Percentiles rank a stretch among this genome's conserved stretches.
phyloP scores from a whole-genome alignment of 2,888 invertebrate genomes.

The Drosophila emarginata region DNA sequence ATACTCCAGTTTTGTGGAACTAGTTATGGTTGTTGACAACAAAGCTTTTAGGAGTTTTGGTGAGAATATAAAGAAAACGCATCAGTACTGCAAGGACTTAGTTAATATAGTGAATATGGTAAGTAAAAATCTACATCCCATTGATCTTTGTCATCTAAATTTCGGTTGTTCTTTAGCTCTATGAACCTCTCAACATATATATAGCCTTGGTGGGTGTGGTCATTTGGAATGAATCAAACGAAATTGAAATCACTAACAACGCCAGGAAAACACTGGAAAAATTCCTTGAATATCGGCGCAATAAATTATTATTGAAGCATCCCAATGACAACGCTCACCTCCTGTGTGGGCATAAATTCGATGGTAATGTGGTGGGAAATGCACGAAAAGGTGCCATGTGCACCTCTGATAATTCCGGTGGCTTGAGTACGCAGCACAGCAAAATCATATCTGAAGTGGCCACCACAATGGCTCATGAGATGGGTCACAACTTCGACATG shows the following conservation, averaged over 20 bases:
- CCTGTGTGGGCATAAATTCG: conserved; percentile 92
- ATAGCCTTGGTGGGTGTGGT: conserved; percentile 97
- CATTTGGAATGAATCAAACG: conserved; percentile 95
- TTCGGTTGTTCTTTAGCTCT: conserved; percentile 86
- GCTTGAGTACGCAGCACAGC: conserved; percentile 96
- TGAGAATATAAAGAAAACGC: conserved; percentile 88
- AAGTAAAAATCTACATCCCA: conserved; percentile 83
- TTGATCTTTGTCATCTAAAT: neutral
- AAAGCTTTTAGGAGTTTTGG: conserved; percentile 91
- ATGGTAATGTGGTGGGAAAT: conserved; percentile 97
- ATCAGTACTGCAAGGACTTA: conserved; percentile 94
- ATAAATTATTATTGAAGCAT: conserved; percentile 89
- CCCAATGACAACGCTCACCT: conserved; percentile 98
- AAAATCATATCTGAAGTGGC: conserved; percentile 95
- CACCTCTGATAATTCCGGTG: conserved; percentile 97
- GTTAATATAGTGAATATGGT: conserved; percentile 98
- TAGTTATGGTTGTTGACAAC: conserved; percentile 94
- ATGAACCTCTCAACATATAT: conserved; percentile 96
- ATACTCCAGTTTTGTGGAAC: conserved; percentile 92
- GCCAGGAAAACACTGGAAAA: conserved; percentile 94
- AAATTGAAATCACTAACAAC: conserved; percentile 90
- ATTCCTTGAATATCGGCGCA: conserved; percentile 94
- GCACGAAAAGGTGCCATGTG: conserved; percentile 98
- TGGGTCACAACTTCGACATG: conserved; percentile 99
- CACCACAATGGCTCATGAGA: conserved; percentile 98